Conservation (phyloP, 2,888 invertebrate genomes). For the Abrostola tripartita region DNA sequence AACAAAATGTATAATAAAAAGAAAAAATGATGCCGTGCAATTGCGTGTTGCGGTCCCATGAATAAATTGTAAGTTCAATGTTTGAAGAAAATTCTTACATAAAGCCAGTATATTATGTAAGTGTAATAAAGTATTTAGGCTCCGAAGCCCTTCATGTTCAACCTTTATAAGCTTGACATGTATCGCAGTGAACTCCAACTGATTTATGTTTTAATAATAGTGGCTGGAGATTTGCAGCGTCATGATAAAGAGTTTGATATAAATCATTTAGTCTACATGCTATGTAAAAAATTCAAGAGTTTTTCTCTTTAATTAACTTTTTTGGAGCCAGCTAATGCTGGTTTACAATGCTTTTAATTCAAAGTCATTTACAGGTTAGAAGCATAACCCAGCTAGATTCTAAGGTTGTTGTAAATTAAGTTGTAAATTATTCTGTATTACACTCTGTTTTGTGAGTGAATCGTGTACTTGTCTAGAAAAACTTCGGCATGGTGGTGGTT, state of each 20-base stretch:
- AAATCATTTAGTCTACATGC: neutral
- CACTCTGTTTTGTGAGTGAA: too few relatives aligned
- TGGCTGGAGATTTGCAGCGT: neutral
- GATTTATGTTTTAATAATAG: conserved; percentile 42
- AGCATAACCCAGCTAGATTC: too few relatives aligned
- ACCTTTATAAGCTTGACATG: conserved; percentile 19
- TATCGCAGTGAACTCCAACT: conserved; percentile 12
- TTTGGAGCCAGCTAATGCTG: too few relatives aligned
- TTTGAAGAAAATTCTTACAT: conserved; percentile 40
- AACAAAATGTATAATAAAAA: conserved; percentile 20
- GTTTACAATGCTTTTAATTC: too few relatives aligned
- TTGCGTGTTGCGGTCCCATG: conserved; percentile 48
- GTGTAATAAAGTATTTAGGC: conserved; percentile 37
- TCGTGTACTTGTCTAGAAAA: too few relatives aligned
- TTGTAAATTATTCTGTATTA: too few relatives aligned
- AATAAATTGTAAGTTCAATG: conserved; percentile 52
- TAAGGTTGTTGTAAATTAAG: too few relatives aligned
- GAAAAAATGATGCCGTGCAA: conserved; percentile 35
- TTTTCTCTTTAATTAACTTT: too few relatives aligned
- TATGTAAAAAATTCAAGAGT: too few relatives aligned
- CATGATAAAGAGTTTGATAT: neutral
- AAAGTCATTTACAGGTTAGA: too few relatives aligned
- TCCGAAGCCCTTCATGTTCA: conserved; percentile 24
- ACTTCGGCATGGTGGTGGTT: too few relatives aligned
- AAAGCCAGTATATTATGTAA: conserved; percentile 20